Base-by-base conservation (phyloP, 1,140 invertebrate genomes). In the Diploscapter pachys region DNA sequence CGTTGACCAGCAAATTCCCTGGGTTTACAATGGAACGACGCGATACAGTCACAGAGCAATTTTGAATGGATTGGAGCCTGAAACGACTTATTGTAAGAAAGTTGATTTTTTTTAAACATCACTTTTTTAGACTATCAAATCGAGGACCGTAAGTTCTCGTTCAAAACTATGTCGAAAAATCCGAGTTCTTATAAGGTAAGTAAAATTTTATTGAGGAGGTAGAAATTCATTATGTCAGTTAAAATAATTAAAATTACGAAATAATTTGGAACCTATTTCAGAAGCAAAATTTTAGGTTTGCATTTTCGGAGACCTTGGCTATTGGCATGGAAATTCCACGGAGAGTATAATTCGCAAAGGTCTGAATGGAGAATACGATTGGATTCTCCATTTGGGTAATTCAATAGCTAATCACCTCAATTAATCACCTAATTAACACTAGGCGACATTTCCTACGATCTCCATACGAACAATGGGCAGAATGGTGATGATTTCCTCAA, bases 361-460 rank as follows among this genome's bases (percentile, higher is more conserved):
- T 0, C 71, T 79, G 11, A 62, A 61, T 9, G 75, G 75, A 56
- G 69, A 77, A 8, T 81, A 80, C 57, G 80, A 81, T 75, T 64
- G 81, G 9, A 72, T 81, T 65, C 70, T 81, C 61, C 80, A 81
- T 70, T 54, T 80, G 2, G 79, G 79, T 81, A 53, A 13, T 54
- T 55, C 70, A 49, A 6, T 52, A 11, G 31, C 2, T 5, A 77
- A 5, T 5, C 8, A 51, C 53, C 0, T 3, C 31, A 13, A 79
- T 11, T 75, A 49, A 57, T 2, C 51, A 76, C 6, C 53, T 1
- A 13, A 61, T 77, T 63, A 31, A 9, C 13, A 31, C 2, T 9
- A 59, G 80, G 86, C 6, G 87, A 87, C 72, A 84, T 87, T 66
- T 86, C 86, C 11, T 87, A 87, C 79, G 85, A 87, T 78, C 73